phyloP scores from a whole-genome alignment of 2,113 vertebrate species.

The Hemibagrus wyckioides region DNA sequence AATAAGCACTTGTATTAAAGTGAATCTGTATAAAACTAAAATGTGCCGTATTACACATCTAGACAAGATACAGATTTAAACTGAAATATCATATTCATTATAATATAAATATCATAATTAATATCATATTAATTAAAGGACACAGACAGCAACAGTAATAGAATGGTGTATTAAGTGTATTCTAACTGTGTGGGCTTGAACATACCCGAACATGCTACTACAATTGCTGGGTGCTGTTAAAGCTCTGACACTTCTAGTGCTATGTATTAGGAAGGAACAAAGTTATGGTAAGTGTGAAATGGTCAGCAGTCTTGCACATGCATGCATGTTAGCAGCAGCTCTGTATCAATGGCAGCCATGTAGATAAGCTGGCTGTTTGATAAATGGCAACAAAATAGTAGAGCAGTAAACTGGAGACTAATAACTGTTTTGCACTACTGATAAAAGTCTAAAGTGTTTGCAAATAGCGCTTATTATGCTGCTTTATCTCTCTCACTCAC shows the following conservation, averaged over 20 bases:
- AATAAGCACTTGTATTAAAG: conserved; percentile 31
- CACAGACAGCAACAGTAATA: not conserved
- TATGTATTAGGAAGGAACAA: not conserved
- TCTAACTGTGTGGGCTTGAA: not conserved
- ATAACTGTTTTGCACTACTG: conserved; percentile 25
- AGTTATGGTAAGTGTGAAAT: not conserved
- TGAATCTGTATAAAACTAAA: conserved; percentile 7
- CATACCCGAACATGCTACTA: not conserved
- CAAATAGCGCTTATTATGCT: conserved; percentile 14
- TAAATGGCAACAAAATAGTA: conserved; percentile 7
- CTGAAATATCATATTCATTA: not conserved
- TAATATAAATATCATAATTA: not conserved
- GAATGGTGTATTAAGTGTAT: not conserved
- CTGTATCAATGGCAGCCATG: conserved; percentile 7
- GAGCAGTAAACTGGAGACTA: conserved; percentile 12
- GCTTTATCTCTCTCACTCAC: not conserved
- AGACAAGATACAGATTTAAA: not conserved
- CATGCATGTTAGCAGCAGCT: not conserved
- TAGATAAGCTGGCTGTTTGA: conserved; percentile 16
- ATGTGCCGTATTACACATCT: not conserved
- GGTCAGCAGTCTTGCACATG: not conserved
- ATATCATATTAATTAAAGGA: no score
- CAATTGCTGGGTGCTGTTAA: not conserved
- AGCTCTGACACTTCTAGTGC: not conserved
- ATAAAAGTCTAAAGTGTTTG: conserved; percentile 33